These are phyloP conservation scores for Chydorus sphaericus DNA, from an alignment of 2,888 invertebrate genomes.

Conservation along the genomic window DNA sequence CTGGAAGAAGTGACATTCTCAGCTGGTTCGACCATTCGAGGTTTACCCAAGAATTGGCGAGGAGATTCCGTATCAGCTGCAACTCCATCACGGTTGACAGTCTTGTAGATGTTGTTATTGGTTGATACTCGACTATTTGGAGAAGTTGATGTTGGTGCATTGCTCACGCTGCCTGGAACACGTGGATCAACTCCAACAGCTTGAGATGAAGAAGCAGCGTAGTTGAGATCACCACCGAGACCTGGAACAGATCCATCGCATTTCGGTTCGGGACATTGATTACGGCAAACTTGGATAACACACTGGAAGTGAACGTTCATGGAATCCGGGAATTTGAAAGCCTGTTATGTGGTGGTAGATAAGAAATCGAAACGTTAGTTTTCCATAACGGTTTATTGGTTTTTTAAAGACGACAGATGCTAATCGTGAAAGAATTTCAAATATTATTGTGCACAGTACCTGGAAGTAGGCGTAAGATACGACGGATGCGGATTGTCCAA, in stretches of 20 bases:
- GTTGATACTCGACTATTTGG: constrained; percentile 24
- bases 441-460: too few species aligned
- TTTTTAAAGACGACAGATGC: too few species aligned
- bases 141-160: constrained; percentile 41
- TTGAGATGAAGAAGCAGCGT: constrained; percentile 17
- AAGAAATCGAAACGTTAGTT: neutral
- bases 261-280: constrained; percentile 84
- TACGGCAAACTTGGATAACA: constrained; percentile 84
- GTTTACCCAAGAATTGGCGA: constrained; percentile 55
- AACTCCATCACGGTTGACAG: constrained; percentile 21
- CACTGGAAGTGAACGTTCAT: constrained; percentile 97
- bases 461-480: constrained; percentile 84
- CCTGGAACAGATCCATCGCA: constrained; percentile 43
- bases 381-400: neutral
- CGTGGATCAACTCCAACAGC: constrained; percentile 26
- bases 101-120: constrained; percentile 7
- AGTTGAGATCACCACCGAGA: constrained; percentile 24
- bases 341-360: constrained; percentile 39
- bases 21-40: constrained; percentile 72
- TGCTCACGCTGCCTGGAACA: constrained; percentile 41
- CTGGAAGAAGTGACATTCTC: constrained; percentile 32
- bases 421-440: too few species aligned
- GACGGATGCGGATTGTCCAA: constrained; percentile 83
- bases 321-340: constrained; percentile 90
- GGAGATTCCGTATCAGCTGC: constrained; percentile 21